phyloP scores from a whole-genome alignment of 2,797 vertebrate genomes.

The Ispidina picta region DNA sequence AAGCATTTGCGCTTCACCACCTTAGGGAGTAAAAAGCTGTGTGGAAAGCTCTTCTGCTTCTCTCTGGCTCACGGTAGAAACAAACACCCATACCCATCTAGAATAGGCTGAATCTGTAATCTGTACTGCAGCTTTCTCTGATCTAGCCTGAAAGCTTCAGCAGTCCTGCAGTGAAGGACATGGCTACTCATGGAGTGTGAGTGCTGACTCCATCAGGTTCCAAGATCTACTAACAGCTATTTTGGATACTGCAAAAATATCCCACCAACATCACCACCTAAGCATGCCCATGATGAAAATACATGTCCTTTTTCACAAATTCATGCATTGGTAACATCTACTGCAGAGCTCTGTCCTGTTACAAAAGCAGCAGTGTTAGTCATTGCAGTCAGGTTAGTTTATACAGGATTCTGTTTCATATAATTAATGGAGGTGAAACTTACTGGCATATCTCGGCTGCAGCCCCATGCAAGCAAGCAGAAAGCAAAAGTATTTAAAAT shows the following conservation, averaged over 20 bases:
- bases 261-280: slow-evolving; percentile 13
- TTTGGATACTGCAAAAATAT: background rate
- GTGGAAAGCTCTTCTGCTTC: background rate
- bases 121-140: background rate
- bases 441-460: slow-evolving; percentile 83
- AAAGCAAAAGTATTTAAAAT: slow-evolving; percentile 82
- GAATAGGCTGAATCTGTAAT: background rate
- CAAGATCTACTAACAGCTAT: background rate
- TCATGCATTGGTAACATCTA: slow-evolving; percentile 75
- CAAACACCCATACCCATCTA: background rate
- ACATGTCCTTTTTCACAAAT: slow-evolving; percentile 25
- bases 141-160: background rate
- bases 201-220: background rate
- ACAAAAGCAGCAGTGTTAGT: slow-evolving; percentile 78
- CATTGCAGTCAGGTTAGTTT: slow-evolving; percentile 86
- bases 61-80: background rate
- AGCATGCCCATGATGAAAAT: slow-evolving; percentile 73
- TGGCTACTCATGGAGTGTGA: background rate
- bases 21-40: background rate
- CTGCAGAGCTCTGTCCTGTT: slow-evolving; percentile 58
- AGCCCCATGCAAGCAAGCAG: slow-evolving; percentile 99
- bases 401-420: slow-evolving; percentile 53
- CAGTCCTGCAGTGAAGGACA: background rate
- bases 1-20: background rate
- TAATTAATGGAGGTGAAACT: slow-evolving; percentile 80